phyloP scores from a whole-genome alignment of 2,888 invertebrate genomes.

The Drosophila pseudotalamancana region DNA sequence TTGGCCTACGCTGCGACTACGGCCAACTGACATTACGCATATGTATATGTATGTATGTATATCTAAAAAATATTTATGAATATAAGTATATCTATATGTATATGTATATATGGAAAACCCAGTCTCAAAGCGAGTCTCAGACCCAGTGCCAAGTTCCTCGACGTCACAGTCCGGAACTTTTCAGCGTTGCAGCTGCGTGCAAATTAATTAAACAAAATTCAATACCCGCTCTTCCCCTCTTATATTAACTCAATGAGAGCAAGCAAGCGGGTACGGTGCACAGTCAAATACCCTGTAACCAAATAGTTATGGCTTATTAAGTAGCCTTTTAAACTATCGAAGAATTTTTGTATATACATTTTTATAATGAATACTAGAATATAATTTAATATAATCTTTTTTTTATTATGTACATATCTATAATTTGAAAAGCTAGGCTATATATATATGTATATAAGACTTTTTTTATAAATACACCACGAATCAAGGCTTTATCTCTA shows the following conservation, averaged over 20 bases:
- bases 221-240: background rate
- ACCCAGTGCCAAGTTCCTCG: constrained; percentile 28
- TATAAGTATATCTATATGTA: too few species aligned
- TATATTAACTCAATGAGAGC: constrained; percentile 8
- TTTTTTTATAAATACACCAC: too few species aligned
- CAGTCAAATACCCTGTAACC: constrained; percentile 10
- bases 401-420: too few species aligned
- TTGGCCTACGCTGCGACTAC: background rate
- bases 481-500: too few species aligned
- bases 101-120: constrained; percentile 24
- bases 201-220: constrained; percentile 58
- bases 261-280: background rate
- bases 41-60: background rate
- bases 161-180: constrained; percentile 54
- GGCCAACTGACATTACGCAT: constrained; percentile 9
- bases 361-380: too few species aligned
- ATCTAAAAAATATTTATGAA: too few species aligned
- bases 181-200: constrained; percentile 48
- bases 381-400: too few species aligned
- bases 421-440: too few species aligned
- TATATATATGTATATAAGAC: too few species aligned
- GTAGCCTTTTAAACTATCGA: too few species aligned
- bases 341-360: too few species aligned
- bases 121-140: constrained; percentile 1
- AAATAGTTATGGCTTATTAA: too few species aligned